Percentiles rank a stretch among this genome's conserved stretches.
phyloP scores from a whole-genome alignment of 2,797 vertebrate genomes.

The Anguilla obscura region DNA sequence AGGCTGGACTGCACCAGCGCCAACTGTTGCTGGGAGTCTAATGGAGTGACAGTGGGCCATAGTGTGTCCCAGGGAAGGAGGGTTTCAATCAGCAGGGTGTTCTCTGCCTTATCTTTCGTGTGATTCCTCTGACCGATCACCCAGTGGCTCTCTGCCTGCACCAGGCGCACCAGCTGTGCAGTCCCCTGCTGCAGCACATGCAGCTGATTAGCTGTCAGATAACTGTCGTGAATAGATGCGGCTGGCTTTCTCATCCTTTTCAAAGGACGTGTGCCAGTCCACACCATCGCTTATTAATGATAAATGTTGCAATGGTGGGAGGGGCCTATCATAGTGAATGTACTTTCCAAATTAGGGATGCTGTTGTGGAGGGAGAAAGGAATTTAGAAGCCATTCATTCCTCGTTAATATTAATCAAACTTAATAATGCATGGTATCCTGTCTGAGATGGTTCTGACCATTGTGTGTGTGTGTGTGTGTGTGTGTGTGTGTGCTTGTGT shows the following conservation, averaged over 20 bases:
- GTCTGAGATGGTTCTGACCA: background rate
- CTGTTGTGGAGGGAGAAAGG: background rate
- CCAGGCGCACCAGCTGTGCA: background rate
- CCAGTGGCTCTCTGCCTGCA: background rate
- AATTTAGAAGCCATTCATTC: background rate
- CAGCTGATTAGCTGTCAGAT: background rate
- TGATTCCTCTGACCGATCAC: background rate
- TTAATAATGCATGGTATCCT: background rate
- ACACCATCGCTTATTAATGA: background rate
- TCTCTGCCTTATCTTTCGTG: background rate
- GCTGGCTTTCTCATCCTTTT: background rate
- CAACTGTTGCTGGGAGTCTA: background rate
- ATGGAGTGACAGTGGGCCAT: background rate
- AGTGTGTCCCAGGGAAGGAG: background rate
- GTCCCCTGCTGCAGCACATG: background rate
- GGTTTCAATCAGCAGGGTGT: background rate
- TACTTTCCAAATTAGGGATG: background rate
- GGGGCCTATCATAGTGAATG: background rate
- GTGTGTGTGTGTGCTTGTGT: conserved; percentile 16
- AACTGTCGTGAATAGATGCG: background rate
- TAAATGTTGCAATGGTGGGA: background rate
- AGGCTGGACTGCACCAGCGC: background rate
- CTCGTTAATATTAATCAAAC: background rate
- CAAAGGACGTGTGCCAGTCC: background rate
- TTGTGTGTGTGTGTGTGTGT: too few relatives aligned